phyloP scores from a whole-genome alignment of 2,888 invertebrate species.

The Lepetodrilus schrolli region DNA sequence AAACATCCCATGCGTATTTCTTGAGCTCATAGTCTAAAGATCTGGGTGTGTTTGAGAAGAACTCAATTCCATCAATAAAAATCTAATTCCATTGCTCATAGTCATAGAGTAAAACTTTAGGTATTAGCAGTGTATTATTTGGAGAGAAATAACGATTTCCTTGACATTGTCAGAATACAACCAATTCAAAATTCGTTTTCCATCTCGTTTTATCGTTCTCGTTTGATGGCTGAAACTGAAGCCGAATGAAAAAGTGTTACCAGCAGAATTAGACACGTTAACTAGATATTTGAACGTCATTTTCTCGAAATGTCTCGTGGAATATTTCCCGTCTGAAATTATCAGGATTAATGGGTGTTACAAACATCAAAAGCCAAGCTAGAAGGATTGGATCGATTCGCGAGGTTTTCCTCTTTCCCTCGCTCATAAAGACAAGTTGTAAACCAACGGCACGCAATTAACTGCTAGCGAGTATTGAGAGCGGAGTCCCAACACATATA shows the following conservation, averaged over 20 bases:
- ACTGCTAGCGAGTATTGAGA: not conserved
- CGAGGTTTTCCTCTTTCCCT: not conserved
- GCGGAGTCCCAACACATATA: not conserved
- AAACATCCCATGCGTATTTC: too few species aligned
- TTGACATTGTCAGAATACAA: not conserved
- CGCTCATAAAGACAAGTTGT: not conserved
- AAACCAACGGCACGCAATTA: not conserved
- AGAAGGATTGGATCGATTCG: not conserved
- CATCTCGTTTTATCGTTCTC: not conserved
- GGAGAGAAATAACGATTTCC: not conserved
- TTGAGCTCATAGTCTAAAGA: too few species aligned
- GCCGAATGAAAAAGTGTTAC: conserved; percentile 3
- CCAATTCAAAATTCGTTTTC: not conserved
- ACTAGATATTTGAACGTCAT: conserved; percentile 17
- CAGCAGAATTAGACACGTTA: conserved; percentile 4
- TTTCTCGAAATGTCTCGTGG: conserved; percentile 1
- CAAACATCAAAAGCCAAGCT: conserved; percentile 9
- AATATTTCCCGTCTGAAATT: conserved; percentile 21
- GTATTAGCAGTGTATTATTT: not conserved
- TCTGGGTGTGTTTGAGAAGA: too few species aligned
- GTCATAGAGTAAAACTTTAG: too few species aligned
- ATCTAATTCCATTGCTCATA: too few species aligned
- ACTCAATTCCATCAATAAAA: too few species aligned
- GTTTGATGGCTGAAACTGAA: not conserved
- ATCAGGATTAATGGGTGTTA: conserved; percentile 12